Base-by-base conservation (phyloP, 2,888 invertebrate species). In the Ypsolopha scabrella region DNA sequence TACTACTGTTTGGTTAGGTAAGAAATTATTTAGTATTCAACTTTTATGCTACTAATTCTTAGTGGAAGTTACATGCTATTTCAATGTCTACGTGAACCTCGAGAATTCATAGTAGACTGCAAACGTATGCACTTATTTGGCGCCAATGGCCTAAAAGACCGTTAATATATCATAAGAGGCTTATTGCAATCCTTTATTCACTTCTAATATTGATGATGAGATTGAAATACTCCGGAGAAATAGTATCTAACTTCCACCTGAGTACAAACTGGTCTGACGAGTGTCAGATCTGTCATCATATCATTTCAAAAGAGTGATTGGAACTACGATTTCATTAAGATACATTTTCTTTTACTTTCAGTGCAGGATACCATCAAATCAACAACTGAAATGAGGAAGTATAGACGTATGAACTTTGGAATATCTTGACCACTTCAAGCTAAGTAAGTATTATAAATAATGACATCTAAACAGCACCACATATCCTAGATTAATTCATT, bases 51-150 rank as follows among this genome's bases (percentile, higher is more conserved):
- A 24, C 24, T 4, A 3, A 3, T 24, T 24, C 24, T 24, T 24
- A 24, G 24, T 24, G 24, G 24, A 24, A 24, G 24, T 24, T 24
- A 24, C 4, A 24, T 24, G 24, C 24, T 3, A 4, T 24, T 4
- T 24, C 4, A 24, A 24, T 24, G 4, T 24, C 2, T 24, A 24
- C 24, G 24, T 24, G 24, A 24, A 24, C 24, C 4, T 24, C 24
- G 2, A 3, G 24, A 24, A 24, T 24, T 24, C 24, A 24, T 24
- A 24, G 4, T 24, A 24, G 24, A 62, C 68, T 75, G 82, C 71
- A 79, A 85, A 85, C 86, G 86, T 85, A 85, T 79, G 80, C 85
- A 82, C 70, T 68, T 85, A 80, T 81, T 86, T 86, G 82, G 86
- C 86, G 86, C 86, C 86, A 86, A 86, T 75, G 80, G 68, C 68